Evolutionary conservation across 2,888 invertebrate species (phyloP), one percentile per base, ranked within the genome.

Genomic region (Cheilosia variabilis): DNA sequence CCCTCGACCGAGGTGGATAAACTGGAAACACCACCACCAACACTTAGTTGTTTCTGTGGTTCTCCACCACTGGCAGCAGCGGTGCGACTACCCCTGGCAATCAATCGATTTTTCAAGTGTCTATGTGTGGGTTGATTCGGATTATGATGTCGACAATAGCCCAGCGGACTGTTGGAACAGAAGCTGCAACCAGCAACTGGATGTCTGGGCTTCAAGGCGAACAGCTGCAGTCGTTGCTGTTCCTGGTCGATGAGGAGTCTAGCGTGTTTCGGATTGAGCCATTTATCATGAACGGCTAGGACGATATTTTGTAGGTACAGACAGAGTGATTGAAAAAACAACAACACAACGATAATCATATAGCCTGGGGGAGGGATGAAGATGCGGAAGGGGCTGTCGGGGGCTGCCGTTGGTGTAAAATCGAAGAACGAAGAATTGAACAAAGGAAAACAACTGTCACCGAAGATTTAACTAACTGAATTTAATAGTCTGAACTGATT

Each of bases 311-410:
- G 92, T 82, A 92, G 91, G 87, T 91, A 92, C 83, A 91, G 89
- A 89, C 92, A 92, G 88, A 92, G 89, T 88, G 92, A 92, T 91
- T 91, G 91, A 77, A 92, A 91, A 87, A 92, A 90, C 88, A 92
- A 87, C 80, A 92, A 88, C 89, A 92, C 87, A 81, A 92, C 91
- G 90, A 92, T 90, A 92, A 92, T 92, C 92, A 92, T 92, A 90
- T 89, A 90, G 88, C 88, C 63, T 9, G 65, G 24, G 27, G 34
- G 15, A 7, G 4, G 47, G 47, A 47, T 47, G 19, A 19, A 19
- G n/a, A n/a, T n/a, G 15, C 1, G 9, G 34, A 45, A 22, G 15
- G 37, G 52, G 41, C 2, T 17, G 37, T 7, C 37, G 17, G 15
- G 37, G 52, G 41, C 2, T 17, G 37, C 3, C 37, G 17, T 17